Base-by-base conservation (phyloP, 23 tunicate species). In the Styela clava region DNA sequence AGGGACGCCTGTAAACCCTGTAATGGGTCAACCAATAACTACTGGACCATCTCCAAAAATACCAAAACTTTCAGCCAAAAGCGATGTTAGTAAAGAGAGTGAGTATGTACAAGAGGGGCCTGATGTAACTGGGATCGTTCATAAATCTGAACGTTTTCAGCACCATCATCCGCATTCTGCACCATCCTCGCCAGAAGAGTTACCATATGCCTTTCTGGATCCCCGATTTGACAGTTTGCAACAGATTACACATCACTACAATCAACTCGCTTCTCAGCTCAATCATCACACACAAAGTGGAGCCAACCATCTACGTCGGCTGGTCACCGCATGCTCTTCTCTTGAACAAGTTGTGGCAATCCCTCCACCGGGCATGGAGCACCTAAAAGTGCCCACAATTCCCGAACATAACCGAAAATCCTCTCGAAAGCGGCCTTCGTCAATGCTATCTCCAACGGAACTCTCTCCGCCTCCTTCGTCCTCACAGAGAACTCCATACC, bases 261-360 rank as follows among this genome's bases (percentile, higher is more conserved):
- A 69, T 44, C 76, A 31, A 44, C 62, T 69, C 18, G 71, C 89
- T 2, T 61, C 84, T 34, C 84, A 79, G 27, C 77, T 76, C 19
- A 69, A 35, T 69, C 34, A 30, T 30, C 63, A 61, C 2, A 22
- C 89, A 24, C 88, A 63, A 1, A 74, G 61, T 1, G 74, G 72
- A 24, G 7, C 70, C 20, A 76, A 33, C 62, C 89, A 85, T 52
- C 79, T 85, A 9, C 84, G 79, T 61, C 68, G 70, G 76, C 64
- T 85, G 52, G 84, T 76, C 64, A 76, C 78, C 31, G 89, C 89
- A 3, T 85, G 74, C 29, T 85, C 88, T 16, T 85, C 88, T 25
- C 83, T 85, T 24, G 88, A 78, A 0, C 69, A 52, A 32, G 81
- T 31, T 18, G 79, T 74, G 52, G 33, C 72, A 28, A 64, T 64